Evolutionary conservation across 1,140 invertebrate genomes (phyloP).

Genomic region (Bombus pyrosoma): DNA sequence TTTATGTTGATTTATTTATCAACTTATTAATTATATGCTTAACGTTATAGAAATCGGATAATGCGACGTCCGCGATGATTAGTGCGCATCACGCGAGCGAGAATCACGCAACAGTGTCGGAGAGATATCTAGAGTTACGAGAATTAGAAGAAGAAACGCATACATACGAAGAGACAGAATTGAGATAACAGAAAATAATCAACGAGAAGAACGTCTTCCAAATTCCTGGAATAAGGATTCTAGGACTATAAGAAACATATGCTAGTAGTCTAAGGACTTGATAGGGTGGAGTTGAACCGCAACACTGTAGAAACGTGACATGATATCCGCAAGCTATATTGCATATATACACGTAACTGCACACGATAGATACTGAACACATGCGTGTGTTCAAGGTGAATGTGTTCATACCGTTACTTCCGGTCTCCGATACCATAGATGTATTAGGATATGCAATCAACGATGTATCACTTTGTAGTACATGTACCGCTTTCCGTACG

Average conservation of each 20-base stretch:
- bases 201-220: not conserved
- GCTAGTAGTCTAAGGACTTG: not conserved
- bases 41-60: not conserved
- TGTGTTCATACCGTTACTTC: constrained; percentile 38
- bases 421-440: constrained; percentile 15
- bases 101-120: not conserved
- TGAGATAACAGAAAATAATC: not conserved
- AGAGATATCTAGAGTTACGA: not conserved
- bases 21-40: not conserved
- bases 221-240: not conserved
- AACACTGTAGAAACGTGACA: not conserved
- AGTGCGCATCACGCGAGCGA: not conserved
- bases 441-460: constrained; percentile 1
- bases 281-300: not conserved
- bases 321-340: not conserved
- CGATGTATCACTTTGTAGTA: not conserved
- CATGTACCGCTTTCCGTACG: not conserved
- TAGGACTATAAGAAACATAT: not conserved
- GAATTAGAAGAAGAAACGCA: not conserved
- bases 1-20: not conserved
- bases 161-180: too few species aligned
- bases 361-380: not conserved
- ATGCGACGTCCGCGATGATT: not conserved
- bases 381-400: not conserved
- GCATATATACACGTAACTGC: not conserved